Conservation (phyloP, 2,113 vertebrate genomes). For the Podiceps cristatus region DNA sequence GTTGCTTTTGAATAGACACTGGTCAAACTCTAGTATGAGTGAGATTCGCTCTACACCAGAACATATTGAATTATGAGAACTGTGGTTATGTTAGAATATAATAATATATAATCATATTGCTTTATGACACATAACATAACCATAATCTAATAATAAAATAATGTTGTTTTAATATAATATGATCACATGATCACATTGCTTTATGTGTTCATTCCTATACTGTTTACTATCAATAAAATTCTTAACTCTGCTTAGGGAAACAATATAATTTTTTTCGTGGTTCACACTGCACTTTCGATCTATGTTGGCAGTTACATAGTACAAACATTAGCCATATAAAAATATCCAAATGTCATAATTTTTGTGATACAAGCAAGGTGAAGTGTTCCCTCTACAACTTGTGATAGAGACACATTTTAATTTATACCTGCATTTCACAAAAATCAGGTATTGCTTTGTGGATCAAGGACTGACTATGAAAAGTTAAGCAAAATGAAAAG, state of each 20-base stretch:
- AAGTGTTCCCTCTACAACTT: not conserved
- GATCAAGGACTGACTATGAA: not conserved
- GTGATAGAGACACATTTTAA: not conserved
- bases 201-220: not conserved
- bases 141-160: not conserved
- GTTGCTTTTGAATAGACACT: not conserved
- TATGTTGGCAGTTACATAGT: not conserved
- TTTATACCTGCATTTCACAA: not conserved
- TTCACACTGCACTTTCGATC: not conserved
- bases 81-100: not conserved
- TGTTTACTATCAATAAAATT: not conserved
- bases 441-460: not conserved
- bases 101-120: not conserved
- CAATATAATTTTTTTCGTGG: not conserved
- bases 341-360: not conserved
- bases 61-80: not conserved
- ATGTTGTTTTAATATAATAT: not conserved
- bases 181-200: not conserved
- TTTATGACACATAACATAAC: not conserved
- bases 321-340: not conserved
- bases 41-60: not conserved
- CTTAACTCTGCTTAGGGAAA: not conserved
- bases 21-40: not conserved
- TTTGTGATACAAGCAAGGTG: not conserved
- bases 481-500: not conserved